Conservation (phyloP, 1,140 invertebrate species). For the Papilio polytes region DNA sequence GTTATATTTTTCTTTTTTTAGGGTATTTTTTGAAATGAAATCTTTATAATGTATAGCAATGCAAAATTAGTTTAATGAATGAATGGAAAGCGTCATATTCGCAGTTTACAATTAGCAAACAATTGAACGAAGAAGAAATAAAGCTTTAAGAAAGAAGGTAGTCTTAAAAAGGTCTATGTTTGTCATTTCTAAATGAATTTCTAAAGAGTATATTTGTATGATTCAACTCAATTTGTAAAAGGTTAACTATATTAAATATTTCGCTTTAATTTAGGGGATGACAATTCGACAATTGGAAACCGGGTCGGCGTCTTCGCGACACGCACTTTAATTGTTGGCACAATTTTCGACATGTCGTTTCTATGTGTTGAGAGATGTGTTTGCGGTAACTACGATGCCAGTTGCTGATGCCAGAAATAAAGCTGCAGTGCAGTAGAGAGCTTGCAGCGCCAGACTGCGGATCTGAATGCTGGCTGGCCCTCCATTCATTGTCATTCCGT, state of each 20-base stretch:
- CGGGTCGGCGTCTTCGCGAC: slow-evolving; percentile 42
- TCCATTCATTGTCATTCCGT: slow-evolving; percentile 69
- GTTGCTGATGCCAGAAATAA: slow-evolving; percentile 68
- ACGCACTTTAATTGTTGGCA: slow-evolving; percentile 59
- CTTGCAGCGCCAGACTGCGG: slow-evolving; percentile 76
- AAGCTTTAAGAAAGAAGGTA: no score
- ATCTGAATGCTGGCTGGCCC: slow-evolving; percentile 48
- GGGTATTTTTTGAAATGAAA: background rate
- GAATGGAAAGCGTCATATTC: background rate
- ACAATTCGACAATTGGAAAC: background rate
- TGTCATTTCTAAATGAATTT: no score
- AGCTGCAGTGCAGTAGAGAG: slow-evolving; percentile 77
- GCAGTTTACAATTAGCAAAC: background rate
- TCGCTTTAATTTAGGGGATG: no score
- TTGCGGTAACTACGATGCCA: slow-evolving; percentile 59
- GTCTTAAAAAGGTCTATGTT: no score
- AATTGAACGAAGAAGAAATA: background rate
- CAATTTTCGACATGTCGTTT: slow-evolving; percentile 45
- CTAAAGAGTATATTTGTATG: no score
- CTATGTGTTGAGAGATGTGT: slow-evolving; percentile 37
- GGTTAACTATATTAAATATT: no score
- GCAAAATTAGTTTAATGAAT: background rate
- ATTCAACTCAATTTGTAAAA: no score
- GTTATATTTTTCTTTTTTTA: no score
- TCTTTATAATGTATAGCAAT: background rate